Conservation (phyloP, 2,888 invertebrate species). For the Ecdyonurus torrentis region DNA sequence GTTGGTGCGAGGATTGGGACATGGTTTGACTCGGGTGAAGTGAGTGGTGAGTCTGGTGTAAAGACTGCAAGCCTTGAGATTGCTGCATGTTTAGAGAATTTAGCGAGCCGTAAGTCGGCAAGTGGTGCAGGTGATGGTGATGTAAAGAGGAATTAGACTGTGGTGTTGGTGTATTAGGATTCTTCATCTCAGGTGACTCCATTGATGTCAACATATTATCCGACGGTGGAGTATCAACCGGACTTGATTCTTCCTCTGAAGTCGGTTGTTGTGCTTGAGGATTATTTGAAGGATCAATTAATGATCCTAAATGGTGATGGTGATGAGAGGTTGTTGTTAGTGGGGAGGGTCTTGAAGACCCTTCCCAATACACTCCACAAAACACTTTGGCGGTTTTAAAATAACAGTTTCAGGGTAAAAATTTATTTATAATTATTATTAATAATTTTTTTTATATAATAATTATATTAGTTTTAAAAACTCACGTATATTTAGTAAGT, state of each 20-base stretch:
- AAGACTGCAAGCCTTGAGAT: neutral
- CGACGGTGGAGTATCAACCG: neutral
- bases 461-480: neutral
- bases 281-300: neutral
- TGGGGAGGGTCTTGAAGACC: slow-evolving; percentile 2
- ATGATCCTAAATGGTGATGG: neutral
- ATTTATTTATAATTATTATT: neutral
- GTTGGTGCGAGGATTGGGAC: neutral
- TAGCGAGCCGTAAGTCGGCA: neutral
- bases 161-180: neutral
- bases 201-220: neutral
- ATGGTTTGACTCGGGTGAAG: neutral
- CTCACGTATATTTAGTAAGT: neutral
- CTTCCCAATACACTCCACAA: slow-evolving; percentile 1
- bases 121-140: neutral
- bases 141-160: neutral
- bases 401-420: neutral
- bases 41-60: neutral
- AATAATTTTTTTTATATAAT: neutral
- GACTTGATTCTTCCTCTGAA: neutral
- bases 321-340: neutral
- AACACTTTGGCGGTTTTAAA: neutral
- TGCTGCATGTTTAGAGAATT: neutral
- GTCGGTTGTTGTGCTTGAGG: neutral
- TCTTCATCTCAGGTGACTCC: neutral